phyloP scores from a whole-genome alignment of 2,113 vertebrate genomes.

The Osmerus eperlanus region DNA sequence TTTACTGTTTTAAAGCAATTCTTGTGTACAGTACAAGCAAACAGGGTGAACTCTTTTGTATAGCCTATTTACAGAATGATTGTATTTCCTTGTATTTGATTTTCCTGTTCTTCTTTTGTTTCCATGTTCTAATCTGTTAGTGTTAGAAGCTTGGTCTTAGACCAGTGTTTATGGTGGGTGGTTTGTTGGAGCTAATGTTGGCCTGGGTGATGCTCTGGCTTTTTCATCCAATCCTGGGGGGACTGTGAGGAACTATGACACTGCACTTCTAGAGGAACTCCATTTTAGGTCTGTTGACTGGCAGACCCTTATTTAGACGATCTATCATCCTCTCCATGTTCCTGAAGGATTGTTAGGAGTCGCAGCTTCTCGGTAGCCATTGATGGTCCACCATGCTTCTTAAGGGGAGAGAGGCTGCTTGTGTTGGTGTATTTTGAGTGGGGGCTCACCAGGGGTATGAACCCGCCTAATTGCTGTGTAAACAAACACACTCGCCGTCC shows the following conservation, averaged over 20 bases:
- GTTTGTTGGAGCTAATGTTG: neutral
- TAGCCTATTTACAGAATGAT: constrained; percentile 51
- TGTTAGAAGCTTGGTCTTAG: constrained; percentile 2
- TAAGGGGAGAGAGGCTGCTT: neutral
- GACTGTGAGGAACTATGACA: neutral
- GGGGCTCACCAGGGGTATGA: neutral
- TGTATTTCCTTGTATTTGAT: constrained; percentile 34
- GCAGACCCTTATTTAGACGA: neutral
- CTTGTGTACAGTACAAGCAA: constrained; percentile 29
- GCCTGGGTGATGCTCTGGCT: no score
- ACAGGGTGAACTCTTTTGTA: constrained; percentile 51
- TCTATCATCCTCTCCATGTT: no score
- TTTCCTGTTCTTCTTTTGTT: constrained; percentile 17
- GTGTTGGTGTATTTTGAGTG: neutral
- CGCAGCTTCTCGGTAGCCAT: no score
- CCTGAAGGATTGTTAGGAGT: no score
- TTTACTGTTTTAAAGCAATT: constrained; percentile 29
- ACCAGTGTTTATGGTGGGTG: neutral
- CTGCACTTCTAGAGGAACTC: neutral
- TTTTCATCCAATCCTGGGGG: neutral
- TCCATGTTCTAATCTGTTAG: constrained; percentile 14
- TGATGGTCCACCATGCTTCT: neutral
- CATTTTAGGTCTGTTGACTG: neutral
- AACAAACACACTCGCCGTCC: neutral
- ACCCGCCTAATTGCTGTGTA: neutral